phyloP scores from a whole-genome alignment of 2,113 vertebrate genomes.

The Rynchops niger region DNA sequence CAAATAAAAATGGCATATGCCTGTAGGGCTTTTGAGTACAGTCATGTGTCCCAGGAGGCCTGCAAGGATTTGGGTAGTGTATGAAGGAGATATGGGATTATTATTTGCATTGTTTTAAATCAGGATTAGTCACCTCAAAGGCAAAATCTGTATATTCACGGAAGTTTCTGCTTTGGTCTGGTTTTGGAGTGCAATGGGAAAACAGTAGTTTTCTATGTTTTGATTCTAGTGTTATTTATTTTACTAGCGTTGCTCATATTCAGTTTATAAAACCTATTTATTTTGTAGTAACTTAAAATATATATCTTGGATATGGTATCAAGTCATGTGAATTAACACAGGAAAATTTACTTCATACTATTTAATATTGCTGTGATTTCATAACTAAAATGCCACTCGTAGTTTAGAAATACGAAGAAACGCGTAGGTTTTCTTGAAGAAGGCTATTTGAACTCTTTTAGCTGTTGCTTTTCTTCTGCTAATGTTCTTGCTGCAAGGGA shows the following conservation, averaged over 20 bases:
- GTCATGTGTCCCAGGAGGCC: background rate
- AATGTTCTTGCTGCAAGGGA: background rate
- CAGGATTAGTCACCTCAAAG: background rate
- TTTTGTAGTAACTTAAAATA: background rate
- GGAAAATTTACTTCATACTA: background rate
- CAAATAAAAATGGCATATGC: background rate
- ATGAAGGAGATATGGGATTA: background rate
- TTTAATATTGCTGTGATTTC: constrained; percentile 24
- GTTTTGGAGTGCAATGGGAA: background rate
- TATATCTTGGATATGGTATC: background rate
- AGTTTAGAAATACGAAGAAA: background rate
- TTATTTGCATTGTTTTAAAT: background rate
- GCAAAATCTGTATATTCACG: background rate
- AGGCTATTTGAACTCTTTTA: background rate
- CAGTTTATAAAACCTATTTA: background rate
- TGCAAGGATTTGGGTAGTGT: background rate
- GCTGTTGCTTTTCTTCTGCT: background rate
- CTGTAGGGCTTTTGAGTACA: background rate
- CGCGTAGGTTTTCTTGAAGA: constrained; percentile 7
- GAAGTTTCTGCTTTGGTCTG: background rate
- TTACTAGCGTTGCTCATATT: constrained; percentile 32
- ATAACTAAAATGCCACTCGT: constrained; percentile 27
- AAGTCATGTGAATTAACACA: background rate
- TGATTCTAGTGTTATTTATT: constrained; percentile 40
- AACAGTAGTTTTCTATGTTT: constrained; percentile 9